These are phyloP conservation scores for Muscicapa comitata DNA, from an alignment of 2,797 vertebrate genomes.

Conservation along the genomic window DNA sequence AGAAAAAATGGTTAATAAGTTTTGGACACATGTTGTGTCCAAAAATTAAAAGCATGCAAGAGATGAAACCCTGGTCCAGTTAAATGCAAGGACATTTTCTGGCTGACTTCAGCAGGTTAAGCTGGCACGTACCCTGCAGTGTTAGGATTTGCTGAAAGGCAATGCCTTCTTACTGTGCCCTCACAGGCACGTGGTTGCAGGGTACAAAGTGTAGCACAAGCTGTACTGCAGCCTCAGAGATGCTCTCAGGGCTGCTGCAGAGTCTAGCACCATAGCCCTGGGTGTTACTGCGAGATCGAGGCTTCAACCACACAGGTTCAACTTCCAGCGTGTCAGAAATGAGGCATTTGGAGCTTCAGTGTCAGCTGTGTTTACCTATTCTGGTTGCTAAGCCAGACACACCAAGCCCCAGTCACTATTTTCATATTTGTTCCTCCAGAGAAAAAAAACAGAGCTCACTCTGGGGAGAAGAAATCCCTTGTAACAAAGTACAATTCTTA, in stretches of 20 bases:
- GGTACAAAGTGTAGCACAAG: not conserved
- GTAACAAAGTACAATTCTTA: not conserved
- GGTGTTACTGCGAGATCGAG: accelerated
- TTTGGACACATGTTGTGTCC: not conserved
- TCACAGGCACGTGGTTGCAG: not conserved
- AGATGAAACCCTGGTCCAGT: not conserved
- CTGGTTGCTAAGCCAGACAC: not conserved
- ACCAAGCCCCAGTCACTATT: not conserved
- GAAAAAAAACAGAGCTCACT: not conserved
- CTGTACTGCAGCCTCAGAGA: not conserved
- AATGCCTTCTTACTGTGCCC: not conserved
- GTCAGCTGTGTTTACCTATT: not conserved
- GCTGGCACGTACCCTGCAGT: not conserved
- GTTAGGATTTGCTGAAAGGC: not conserved
- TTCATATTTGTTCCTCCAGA: not conserved
- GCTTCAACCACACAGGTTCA: not conserved
- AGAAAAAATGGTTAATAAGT: not conserved
- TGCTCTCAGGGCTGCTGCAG: not conserved
- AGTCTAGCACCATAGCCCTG: not conserved
- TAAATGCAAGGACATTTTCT: not conserved
- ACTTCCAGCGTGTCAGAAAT: not conserved
- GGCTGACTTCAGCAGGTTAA: not conserved
- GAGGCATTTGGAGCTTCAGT: not conserved
- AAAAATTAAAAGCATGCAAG: not conserved
- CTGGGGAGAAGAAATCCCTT: not conserved